phyloP scores from a whole-genome alignment of 1,140 invertebrate species.

The Calephelis nemesis region DNA sequence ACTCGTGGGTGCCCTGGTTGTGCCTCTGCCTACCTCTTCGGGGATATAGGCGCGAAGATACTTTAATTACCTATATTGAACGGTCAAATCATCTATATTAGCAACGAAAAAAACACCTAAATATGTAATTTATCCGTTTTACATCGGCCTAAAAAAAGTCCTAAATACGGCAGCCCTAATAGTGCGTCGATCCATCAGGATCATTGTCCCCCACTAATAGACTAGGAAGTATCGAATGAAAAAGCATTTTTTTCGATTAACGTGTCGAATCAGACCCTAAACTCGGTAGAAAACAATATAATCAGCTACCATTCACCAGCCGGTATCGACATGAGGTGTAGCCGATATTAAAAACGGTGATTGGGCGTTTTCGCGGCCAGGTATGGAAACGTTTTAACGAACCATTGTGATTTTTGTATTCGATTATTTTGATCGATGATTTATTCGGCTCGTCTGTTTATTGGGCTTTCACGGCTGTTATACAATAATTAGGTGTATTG shows the following conservation, averaged over 20 bases:
- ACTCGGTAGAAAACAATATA: constrained; percentile 69
- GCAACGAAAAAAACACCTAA: background rate
- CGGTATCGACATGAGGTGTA: constrained; percentile 36
- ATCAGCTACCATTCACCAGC: constrained; percentile 70
- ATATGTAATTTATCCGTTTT: constrained; percentile 5
- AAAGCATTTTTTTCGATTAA: constrained; percentile 69
- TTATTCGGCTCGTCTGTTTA: constrained; percentile 44
- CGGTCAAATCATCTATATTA: background rate
- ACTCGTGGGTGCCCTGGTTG: no score
- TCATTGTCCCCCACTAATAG: constrained; percentile 61
- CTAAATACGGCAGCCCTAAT: constrained; percentile 28
- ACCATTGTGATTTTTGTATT: constrained; percentile 69
- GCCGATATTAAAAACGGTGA: constrained; percentile 71
- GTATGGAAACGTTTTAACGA: constrained; percentile 61
- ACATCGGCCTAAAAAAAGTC: background rate
- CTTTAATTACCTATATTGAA: no score
- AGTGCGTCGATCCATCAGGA: constrained; percentile 49
- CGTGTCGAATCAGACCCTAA: constrained; percentile 62
- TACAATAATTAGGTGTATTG: constrained; percentile 19
- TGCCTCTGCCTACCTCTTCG: no score
- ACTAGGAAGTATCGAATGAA: constrained; percentile 55
- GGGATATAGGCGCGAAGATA: no score
- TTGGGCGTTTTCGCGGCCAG: constrained; percentile 57
- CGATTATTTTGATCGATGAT: constrained; percentile 69
- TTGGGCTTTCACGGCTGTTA: constrained; percentile 53